A percentile compares a stretch with the other conserved stretches of the same genome.
Evolutionary conservation across 37 sponge, comb jelly and placozoan genomes (phyloP).

Genomic region (Tethya wilhelma): DNA sequence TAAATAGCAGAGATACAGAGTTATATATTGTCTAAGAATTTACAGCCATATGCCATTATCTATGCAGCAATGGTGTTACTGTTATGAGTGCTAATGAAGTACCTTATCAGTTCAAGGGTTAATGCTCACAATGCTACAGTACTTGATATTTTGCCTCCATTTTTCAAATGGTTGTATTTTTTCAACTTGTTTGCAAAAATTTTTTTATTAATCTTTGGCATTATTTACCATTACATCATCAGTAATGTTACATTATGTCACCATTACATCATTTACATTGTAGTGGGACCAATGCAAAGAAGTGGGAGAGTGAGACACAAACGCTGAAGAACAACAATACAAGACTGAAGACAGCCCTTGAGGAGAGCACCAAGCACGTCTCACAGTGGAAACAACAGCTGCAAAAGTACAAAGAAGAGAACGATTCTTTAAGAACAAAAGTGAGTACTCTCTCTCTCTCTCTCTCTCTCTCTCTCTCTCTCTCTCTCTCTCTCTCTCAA

Average conservation of each 20-base stretch:
- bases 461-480: too few species aligned
- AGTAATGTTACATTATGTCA: background rate
- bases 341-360: constrained; percentile 71
- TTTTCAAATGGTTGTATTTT: background rate
- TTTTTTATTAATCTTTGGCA: too few species aligned
- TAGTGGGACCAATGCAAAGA: constrained; percentile 81
- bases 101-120: too few species aligned
- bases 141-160: too few species aligned
- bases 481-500: too few species aligned
- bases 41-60: too few species aligned
- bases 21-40: too few species aligned
- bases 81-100: too few species aligned
- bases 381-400: constrained; percentile 91
- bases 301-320: constrained; percentile 93
- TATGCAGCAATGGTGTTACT: too few species aligned
- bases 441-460: constrained; percentile 28
- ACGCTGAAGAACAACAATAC: constrained; percentile 87
- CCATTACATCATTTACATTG: background rate
- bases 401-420: constrained; percentile 85
- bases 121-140: too few species aligned
- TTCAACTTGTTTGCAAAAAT: background rate
- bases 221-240: background rate
- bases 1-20: too few species aligned
- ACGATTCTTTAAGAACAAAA: constrained; percentile 67
- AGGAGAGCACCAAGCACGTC: constrained; percentile 86